Evolutionary conservation across 2,113 vertebrate genomes (phyloP), one percentile per base, ranked within the genome.

Genomic region (Ceratotherium simum): DNA sequence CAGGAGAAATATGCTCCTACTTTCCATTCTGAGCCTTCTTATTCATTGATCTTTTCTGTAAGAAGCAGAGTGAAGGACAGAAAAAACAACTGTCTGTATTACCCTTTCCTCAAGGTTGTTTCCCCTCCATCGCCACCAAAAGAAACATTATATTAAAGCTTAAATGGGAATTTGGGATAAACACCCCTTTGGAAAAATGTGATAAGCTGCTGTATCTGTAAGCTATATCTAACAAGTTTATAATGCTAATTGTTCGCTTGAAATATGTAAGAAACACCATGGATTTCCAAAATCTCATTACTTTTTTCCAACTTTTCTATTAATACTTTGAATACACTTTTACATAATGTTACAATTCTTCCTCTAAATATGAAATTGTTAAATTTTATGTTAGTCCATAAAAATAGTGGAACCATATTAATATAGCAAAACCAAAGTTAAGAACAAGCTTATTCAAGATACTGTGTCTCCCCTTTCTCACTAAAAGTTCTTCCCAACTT

Each of bases 341-440:
- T 87, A 48, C 21, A 10, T 48, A 83, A 82, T 56, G 36, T 65
- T 54, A n/a, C 4, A 82, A 18, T 70, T 79, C 51, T 87, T 82
- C 21, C 48, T 92, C n/a, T 90, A 73, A 46, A n/a, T 64, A 29
- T 36, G 14, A 89, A 91, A 65, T 83, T 79, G 51, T 31, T 79
- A 83, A 93, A 62, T 82, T 16, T 89, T 92, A 90, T 76, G 23
- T 51, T 76, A 78, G 18, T 83, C 14, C 69, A 69, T 13, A 4
- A 95, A 97, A 94, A 82, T 62, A 86, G 23, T 89, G 18, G 54
- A 73, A 54, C 14, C 27, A 56, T 58, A 79, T 79, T 58, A 65
- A 91, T 65, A 79, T 16, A 97, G 29, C 25, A 70, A 96, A 95
- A 83, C 8, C 27, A 65, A 92, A 96, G 70, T 82, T 39, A 76